Evolutionary conservation across 2,113 vertebrate genomes (phyloP).

Genomic region (Gavialis gangeticus): DNA sequence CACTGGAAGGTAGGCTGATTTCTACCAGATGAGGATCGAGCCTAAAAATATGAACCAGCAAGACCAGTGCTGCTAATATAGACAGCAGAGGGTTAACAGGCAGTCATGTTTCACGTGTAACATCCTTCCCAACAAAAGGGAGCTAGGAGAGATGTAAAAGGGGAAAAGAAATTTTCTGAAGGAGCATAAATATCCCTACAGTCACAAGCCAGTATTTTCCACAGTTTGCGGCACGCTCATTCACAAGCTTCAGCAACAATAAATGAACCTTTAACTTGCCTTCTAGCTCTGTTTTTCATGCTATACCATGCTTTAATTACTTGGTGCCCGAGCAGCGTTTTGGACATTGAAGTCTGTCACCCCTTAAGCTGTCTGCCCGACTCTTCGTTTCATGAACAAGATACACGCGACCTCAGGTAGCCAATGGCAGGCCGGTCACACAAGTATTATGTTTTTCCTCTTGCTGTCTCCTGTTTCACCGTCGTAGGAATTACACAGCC

Average conservation of each 20-base stretch:
- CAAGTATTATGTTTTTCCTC: slow-evolving; percentile 82
- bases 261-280: slow-evolving; percentile 12
- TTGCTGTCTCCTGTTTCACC: slow-evolving; percentile 77
- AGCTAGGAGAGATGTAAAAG: background rate
- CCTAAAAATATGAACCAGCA: background rate
- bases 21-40: slow-evolving; percentile 39
- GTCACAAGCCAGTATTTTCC: background rate
- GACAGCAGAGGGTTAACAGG: background rate
- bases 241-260: slow-evolving; percentile 26
- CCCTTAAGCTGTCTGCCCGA: slow-evolving; percentile 67
- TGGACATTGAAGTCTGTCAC: slow-evolving; percentile 56
- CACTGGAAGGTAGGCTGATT: background rate
- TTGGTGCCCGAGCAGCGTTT: slow-evolving; percentile 48
- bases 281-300: slow-evolving; percentile 18
- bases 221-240: background rate
- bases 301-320: slow-evolving; percentile 65
- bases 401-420: slow-evolving; percentile 40
- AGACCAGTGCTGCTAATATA: accelerated
- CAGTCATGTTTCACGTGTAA: background rate
- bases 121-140: background rate
- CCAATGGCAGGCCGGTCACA: slow-evolving; percentile 77
- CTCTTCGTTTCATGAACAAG: slow-evolving; percentile 67
- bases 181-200: background rate
- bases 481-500: slow-evolving; percentile 70
- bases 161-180: background rate